Evolutionary conservation across 2,888 invertebrate species (phyloP).

Genomic region (Nemoura dubitans): DNA sequence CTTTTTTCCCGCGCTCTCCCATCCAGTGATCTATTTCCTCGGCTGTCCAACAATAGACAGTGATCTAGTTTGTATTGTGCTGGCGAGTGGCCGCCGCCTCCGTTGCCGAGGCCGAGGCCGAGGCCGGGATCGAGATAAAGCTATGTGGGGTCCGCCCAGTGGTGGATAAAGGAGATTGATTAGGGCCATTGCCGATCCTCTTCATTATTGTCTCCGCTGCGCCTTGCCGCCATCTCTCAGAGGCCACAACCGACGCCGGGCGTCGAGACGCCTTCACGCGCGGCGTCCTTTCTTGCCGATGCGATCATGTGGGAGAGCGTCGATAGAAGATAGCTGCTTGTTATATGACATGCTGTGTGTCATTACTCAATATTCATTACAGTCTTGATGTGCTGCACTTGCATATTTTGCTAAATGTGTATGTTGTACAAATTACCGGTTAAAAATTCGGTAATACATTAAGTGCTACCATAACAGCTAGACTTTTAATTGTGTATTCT

Average conservation of each 20-base stretch:
- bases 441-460: no score
- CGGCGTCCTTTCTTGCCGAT: no score
- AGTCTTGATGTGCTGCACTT: no score
- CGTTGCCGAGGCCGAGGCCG: no score
- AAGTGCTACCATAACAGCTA: no score
- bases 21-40: background rate
- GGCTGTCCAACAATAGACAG: slow-evolving; percentile 33
- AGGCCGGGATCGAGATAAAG: background rate
- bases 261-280: slow-evolving; percentile 5
- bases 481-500: no score
- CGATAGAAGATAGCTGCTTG: no score
- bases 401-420: no score
- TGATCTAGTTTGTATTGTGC: slow-evolving; percentile 12
- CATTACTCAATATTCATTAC: no score
- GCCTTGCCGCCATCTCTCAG: slow-evolving; percentile 43
- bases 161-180: slow-evolving; percentile 45
- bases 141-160: slow-evolving; percentile 7
- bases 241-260: background rate
- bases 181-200: slow-evolving; percentile 45
- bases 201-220: slow-evolving; percentile 46
- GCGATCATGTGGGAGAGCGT: no score
- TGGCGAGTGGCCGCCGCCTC: background rate
- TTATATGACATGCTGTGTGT: no score
- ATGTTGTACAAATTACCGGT: no score
- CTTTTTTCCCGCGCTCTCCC: background rate